Percentiles rank a stretch among this genome's conserved stretches.
Evolutionary conservation across 37 sponge, comb jelly and placozoan species (phyloP).

Genomic region (Diacarnus erythraeanus): DNA sequence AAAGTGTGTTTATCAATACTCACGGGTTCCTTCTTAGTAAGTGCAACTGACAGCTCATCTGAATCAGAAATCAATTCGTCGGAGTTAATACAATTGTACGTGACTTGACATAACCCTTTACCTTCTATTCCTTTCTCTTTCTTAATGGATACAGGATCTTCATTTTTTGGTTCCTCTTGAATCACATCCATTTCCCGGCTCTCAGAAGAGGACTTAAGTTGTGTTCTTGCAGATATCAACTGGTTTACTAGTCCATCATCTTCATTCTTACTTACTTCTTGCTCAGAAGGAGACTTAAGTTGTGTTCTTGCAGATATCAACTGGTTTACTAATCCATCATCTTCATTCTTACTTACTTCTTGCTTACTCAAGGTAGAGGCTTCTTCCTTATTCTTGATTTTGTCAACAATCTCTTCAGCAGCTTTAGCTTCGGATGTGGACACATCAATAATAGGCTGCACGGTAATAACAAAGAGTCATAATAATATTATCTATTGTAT

Average conservation of each 20-base stretch:
- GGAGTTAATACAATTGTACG: not conserved
- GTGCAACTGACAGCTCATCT: constrained; percentile 3
- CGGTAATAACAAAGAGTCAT: no score
- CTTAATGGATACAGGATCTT: not conserved
- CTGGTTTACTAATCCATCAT: not conserved
- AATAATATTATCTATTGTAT: no score
- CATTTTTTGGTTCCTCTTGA: not conserved
- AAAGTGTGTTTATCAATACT: not conserved
- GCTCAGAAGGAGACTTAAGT: no score
- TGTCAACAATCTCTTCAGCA: not conserved
- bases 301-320: no score
- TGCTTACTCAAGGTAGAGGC: not conserved
- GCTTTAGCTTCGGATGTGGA: constrained; percentile 8
- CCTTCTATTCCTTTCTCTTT: constrained; percentile 5
- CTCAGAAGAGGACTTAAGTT: no score
- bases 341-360: not conserved
- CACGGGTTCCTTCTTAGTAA: not conserved
- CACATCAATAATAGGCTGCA: constrained; percentile 30
- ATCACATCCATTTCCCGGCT: not conserved
- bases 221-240: no score
- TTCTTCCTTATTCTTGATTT: not conserved
- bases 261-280: not conserved
- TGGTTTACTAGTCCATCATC: not conserved
- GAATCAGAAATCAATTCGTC: not conserved
- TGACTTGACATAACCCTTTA: not conserved